Evolutionary conservation across 2,888 invertebrate species (phyloP), one percentile per base, ranked within the genome.

Genomic region (Chironomus tentans): DNA sequence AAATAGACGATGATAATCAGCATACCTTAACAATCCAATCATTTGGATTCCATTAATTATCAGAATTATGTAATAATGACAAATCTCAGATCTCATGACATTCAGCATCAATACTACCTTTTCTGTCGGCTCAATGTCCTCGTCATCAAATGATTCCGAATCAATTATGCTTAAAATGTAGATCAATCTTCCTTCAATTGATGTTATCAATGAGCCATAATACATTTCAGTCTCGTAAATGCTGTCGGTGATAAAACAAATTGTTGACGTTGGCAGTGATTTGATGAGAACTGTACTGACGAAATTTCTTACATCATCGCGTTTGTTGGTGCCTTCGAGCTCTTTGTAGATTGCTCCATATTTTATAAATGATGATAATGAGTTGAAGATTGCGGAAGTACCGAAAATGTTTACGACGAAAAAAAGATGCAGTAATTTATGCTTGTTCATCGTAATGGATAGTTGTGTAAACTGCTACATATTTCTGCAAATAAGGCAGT

Each of bases 1-100:
- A 65, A 94, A 81, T 21, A 91, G 84, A 6, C 92, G 87, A 81
- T 90, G 86, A 77, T 88, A 87, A 81, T 93, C 92, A 0, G 90
- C 87, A 82, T 90, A 93, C 79, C 84, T 84, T n/a, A 94, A 81
- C 38, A 94, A 85, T 77, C 90, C 84, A 0, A 88, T 83, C 1
- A 88, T 85, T 85, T 93, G 91, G 71, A 88, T 81, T 0, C 90
- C 93, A 82, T 93, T 93, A 0, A 91, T 85, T 22, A 93, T 82
- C 10, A 93, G 85, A 77, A 93, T 88, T 46, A 92, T 82, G 80
- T 92, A 91, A 4, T 89, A 84, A 79, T 90, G 88, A 80, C 94
- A 94, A 22, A 38, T 56, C 10, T 24, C n/a, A 4, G 2, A 13
- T 22, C 56, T 76, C 76, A 76, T 76, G 10, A 22, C 7, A 21